Conservation (phyloP, 2,113 vertebrate species). For the Microcebus tavaratra region DNA sequence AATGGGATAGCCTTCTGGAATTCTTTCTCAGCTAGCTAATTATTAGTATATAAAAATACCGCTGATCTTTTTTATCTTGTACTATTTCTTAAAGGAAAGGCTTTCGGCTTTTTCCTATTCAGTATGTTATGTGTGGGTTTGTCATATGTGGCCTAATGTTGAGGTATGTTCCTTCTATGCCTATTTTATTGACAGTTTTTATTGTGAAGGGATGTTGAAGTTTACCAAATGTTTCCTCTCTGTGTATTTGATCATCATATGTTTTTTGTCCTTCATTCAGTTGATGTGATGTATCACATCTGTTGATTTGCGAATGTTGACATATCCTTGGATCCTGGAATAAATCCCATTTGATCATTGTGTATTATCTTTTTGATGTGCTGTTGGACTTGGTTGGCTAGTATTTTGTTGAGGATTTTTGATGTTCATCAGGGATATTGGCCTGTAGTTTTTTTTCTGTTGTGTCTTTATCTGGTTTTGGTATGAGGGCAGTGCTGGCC, state of each 20-base stretch:
- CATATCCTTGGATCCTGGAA: background rate
- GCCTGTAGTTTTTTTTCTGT: background rate
- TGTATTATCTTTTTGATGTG: background rate
- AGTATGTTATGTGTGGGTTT: background rate
- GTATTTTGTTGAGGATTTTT: background rate
- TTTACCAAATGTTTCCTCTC: background rate
- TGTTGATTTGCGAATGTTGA: background rate
- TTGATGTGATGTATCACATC: background rate
- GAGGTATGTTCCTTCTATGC: background rate
- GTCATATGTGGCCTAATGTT: background rate
- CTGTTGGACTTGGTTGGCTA: background rate
- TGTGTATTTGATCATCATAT: background rate
- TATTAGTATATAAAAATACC: background rate
- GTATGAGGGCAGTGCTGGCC: background rate
- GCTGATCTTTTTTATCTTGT: background rate
- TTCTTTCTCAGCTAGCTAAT: background rate
- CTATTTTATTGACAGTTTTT: background rate
- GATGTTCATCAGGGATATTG: background rate
- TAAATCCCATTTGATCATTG: background rate
- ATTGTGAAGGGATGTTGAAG: background rate
- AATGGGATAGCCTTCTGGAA: background rate
- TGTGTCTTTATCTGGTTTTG: background rate
- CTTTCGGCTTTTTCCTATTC: background rate
- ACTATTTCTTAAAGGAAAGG: background rate
- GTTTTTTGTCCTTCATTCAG: background rate